Evolutionary conservation across 1,140 invertebrate genomes (phyloP).

Genomic region (Adoxophyes honmai): DNA sequence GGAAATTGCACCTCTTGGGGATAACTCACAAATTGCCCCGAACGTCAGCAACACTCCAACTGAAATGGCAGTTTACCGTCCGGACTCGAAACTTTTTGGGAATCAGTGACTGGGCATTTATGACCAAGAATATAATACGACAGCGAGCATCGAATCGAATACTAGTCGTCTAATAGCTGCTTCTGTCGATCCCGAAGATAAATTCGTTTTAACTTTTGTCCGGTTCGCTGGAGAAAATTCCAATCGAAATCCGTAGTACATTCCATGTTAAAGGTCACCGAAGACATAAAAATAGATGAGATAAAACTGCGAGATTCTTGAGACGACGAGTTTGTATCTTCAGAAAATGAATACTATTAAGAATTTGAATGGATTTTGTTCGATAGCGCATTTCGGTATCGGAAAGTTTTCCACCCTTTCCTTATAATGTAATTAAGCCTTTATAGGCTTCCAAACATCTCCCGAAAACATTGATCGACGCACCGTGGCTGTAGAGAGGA

Average conservation of each 20-base stretch:
- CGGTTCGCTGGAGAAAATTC: not conserved
- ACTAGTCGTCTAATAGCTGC: too few relatives aligned
- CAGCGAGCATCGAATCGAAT: not conserved
- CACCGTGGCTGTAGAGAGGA: conserved; percentile 2
- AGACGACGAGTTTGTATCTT: not conserved
- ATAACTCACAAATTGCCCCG: conserved; percentile 58
- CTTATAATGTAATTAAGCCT: conserved; percentile 1
- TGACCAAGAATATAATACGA: not conserved
- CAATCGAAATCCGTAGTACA: not conserved
- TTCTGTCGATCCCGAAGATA: not conserved
- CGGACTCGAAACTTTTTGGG: conserved; percentile 33
- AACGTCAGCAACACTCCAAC: conserved; percentile 51
- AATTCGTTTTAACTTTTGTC: not conserved
- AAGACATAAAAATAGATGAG: not conserved
- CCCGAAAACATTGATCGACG: conserved; percentile 15
- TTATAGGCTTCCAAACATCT: conserved; percentile 9
- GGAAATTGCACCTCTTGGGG: conserved; percentile 65
- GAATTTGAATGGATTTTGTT: not conserved
- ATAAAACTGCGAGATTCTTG: not conserved
- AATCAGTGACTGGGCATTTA: conserved; percentile 15
- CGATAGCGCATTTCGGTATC: too few relatives aligned
- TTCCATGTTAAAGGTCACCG: not conserved
- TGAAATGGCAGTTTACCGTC: conserved; percentile 56
- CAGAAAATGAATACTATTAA: not conserved
- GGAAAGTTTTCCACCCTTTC: not conserved